Evolutionary conservation across 1,140 invertebrate genomes (phyloP).

Genomic region (Cyclina sinensis): DNA sequence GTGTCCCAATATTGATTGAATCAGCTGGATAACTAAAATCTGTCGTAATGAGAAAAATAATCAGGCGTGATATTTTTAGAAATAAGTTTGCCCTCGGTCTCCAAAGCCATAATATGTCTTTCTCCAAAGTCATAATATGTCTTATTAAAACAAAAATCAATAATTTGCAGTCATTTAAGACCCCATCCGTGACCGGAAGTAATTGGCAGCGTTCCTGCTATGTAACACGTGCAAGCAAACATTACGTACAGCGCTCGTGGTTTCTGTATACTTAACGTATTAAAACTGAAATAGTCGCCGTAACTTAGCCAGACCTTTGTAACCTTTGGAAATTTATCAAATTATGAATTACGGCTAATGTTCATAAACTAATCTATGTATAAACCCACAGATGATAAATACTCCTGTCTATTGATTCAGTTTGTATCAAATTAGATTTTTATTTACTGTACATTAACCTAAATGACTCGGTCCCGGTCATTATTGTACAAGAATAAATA

Average conservation of each 20-base stretch:
- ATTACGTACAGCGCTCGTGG: background rate
- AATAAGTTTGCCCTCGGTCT: too few relatives aligned
- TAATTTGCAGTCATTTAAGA: too few relatives aligned
- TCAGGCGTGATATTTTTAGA: too few relatives aligned
- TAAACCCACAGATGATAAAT: conserved; percentile 48
- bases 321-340: conserved; percentile 57
- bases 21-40: too few relatives aligned
- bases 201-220: background rate
- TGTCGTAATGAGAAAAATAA: too few relatives aligned
- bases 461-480: background rate
- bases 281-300: conserved; percentile 37
- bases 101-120: too few relatives aligned
- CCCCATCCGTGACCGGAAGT: too few relatives aligned
- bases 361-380: conserved; percentile 51
- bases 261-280: conserved; percentile 25
- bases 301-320: conserved; percentile 41
- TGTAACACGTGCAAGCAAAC: background rate
- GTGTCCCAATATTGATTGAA: too few relatives aligned
- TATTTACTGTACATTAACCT: conserved; percentile 67
- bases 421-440: conserved; percentile 58
- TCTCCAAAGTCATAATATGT: too few relatives aligned
- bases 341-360: conserved; percentile 43
- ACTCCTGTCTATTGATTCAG: conserved; percentile 33
- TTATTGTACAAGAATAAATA: conserved; percentile 45
- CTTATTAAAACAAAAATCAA: too few relatives aligned